Conservation (phyloP, 2,797 vertebrate genomes). For the Paedocypris micromegethes region DNA sequence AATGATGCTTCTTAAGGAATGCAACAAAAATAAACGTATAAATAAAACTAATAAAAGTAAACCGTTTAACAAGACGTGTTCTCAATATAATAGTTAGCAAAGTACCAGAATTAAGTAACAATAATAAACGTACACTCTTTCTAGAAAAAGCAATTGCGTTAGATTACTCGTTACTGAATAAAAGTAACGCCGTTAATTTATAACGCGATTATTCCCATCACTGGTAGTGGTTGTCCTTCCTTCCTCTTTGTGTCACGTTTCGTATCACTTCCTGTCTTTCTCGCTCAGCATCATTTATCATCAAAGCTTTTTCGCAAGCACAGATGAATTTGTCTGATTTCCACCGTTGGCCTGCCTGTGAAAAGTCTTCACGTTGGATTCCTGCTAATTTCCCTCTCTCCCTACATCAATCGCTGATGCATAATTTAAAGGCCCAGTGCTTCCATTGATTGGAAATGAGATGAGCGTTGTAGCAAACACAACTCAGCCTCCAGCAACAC, state of each 20-base stretch:
- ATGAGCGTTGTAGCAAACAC: conserved; percentile 39
- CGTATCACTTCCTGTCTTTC: conserved; percentile 5
- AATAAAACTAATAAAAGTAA: too few relatives aligned
- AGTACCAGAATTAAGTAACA: too few relatives aligned
- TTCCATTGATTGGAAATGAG: conserved; percentile 47
- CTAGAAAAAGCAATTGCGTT: too few relatives aligned
- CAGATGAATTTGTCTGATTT: conserved; percentile 33
- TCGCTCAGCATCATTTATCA: conserved; percentile 19
- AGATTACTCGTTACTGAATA: too few relatives aligned
- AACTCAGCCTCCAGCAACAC: conserved; percentile 52
- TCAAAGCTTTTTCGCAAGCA: conserved; percentile 14
- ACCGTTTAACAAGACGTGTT: too few relatives aligned
- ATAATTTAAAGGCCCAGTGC: conserved; percentile 48
- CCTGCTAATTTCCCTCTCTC: conserved; percentile 41
- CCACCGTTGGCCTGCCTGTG: conserved; percentile 27
- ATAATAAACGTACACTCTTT: too few relatives aligned
- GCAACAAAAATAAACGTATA: too few relatives aligned
- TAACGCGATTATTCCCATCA: too few relatives aligned
- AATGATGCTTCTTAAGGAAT: too few relatives aligned
- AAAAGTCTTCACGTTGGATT: conserved; percentile 36
- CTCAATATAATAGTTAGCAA: too few relatives aligned
- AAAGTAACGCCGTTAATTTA: too few relatives aligned
- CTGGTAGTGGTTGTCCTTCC: conserved; percentile 43
- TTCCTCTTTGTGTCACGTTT: conserved; percentile 22
- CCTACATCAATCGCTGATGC: conserved; percentile 44